Evolutionary conservation across 1,140 invertebrate species (phyloP).

Genomic region (Laupala kohalensis): DNA sequence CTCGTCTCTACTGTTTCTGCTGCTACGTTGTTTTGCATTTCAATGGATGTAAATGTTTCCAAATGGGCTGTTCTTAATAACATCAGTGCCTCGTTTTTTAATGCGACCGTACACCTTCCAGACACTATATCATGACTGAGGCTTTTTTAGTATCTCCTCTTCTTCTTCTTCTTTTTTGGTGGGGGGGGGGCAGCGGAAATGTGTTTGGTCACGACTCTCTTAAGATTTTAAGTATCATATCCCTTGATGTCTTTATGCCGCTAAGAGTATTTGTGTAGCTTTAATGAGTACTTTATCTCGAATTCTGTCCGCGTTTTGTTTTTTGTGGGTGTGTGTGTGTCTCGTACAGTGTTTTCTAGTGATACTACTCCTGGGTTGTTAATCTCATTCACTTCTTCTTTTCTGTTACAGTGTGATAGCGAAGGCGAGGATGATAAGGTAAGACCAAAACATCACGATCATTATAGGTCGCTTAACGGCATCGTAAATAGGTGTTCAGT

Average conservation of each 20-base stretch:
- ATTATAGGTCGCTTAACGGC: background rate
- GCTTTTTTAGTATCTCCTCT: too few species aligned
- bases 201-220: background rate
- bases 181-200: too few species aligned
- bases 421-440: conserved; percentile 77
- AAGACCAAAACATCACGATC: conserved; percentile 24
- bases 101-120: background rate
- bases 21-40: background rate
- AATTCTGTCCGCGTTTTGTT: background rate
- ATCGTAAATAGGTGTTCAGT: background rate
- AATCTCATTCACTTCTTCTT: conserved; percentile 25
- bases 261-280: background rate
- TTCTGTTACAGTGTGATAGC: conserved; percentile 72
- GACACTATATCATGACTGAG: background rate
- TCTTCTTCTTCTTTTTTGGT: too few species aligned
- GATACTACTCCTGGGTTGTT: background rate
- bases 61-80: background rate
- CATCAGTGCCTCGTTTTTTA: background rate
- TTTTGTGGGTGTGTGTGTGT: too few species aligned
- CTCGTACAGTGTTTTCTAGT: too few species aligned
- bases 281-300: background rate
- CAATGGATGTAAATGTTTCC: background rate
- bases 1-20: too few species aligned
- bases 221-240: background rate
- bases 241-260: background rate